Evolutionary conservation across 2,797 vertebrate genomes (phyloP).

Genomic region (Glyptemys insculpta): DNA sequence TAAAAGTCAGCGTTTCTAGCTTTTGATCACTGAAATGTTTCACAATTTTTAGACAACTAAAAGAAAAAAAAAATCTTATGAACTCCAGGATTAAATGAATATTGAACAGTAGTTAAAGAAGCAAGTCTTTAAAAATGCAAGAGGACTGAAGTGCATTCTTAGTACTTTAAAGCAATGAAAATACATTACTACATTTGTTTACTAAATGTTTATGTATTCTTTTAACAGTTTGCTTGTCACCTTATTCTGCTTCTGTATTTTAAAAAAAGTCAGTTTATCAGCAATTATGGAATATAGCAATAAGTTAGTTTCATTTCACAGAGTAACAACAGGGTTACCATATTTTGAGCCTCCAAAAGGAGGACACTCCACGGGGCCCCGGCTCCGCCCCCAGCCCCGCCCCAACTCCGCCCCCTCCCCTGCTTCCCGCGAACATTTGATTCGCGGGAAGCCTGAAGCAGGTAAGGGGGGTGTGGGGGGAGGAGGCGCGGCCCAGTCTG

Average conservation of each 20-base stretch:
- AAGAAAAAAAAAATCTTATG: neutral
- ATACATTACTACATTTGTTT: neutral
- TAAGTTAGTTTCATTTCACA: neutral
- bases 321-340: too few species aligned
- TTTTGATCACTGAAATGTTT: neutral
- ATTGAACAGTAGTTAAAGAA: too few species aligned
- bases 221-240: neutral
- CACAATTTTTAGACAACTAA: neutral
- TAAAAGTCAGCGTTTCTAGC: neutral
- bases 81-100: neutral
- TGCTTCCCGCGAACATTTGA: too few species aligned
- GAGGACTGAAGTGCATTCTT: neutral
- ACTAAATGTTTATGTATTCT: neutral
- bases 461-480: too few species aligned
- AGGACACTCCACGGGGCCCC: too few species aligned
- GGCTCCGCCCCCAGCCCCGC: too few species aligned
- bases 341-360: too few species aligned
- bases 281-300: fast-evolving
- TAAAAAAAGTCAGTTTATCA: neutral
- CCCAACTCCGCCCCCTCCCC: too few species aligned
- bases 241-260: neutral
- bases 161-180: neutral
- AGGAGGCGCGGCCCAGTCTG: too few species aligned
- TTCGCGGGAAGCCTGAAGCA: too few species aligned
- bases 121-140: neutral